Evolutionary conservation across 2,888 invertebrate genomes (phyloP).

Genomic region (Nomada goodeniana): DNA sequence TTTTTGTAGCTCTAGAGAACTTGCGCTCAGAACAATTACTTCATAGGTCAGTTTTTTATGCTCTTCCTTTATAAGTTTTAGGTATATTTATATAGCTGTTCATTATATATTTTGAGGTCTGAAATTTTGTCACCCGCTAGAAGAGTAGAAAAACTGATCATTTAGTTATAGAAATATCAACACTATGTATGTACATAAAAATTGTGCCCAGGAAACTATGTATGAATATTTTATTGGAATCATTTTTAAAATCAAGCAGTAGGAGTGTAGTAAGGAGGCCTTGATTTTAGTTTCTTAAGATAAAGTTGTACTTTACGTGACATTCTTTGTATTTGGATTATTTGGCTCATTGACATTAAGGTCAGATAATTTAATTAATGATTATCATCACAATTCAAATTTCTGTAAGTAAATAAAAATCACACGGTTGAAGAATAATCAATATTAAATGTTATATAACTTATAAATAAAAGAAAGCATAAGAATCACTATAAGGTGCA

Average conservation of each 20-base stretch:
- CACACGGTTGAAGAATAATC: slow-evolving; percentile 4
- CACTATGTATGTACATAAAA: slow-evolving; percentile 71
- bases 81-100: slow-evolving; percentile 52
- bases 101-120: slow-evolving; percentile 42
- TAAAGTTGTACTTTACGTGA: slow-evolving; percentile 44
- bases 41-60: slow-evolving; percentile 72
- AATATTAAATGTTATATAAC: slow-evolving; percentile 17
- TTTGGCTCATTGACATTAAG: not conserved
- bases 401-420: slow-evolving; percentile 32
- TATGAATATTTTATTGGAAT: slow-evolving; percentile 74
- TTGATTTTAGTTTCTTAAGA: slow-evolving; percentile 73
- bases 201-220: slow-evolving; percentile 74
- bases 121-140: slow-evolving; percentile 46
- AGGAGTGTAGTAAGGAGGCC: slow-evolving; percentile 70
- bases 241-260: slow-evolving; percentile 68
- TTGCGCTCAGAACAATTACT: slow-evolving; percentile 78
- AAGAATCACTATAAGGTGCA: slow-evolving; percentile 17
- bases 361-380: slow-evolving; percentile 33
- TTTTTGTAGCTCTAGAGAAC: slow-evolving; percentile 81
- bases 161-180: slow-evolving; percentile 75
- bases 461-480: slow-evolving; percentile 19
- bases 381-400: slow-evolving; percentile 30
- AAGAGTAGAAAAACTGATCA: slow-evolving; percentile 75
- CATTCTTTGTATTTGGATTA: slow-evolving; percentile 38
- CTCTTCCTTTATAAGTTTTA: slow-evolving; percentile 64